Base-by-base conservation (phyloP, 2,888 invertebrate species). In the Diarsia brunnea region DNA sequence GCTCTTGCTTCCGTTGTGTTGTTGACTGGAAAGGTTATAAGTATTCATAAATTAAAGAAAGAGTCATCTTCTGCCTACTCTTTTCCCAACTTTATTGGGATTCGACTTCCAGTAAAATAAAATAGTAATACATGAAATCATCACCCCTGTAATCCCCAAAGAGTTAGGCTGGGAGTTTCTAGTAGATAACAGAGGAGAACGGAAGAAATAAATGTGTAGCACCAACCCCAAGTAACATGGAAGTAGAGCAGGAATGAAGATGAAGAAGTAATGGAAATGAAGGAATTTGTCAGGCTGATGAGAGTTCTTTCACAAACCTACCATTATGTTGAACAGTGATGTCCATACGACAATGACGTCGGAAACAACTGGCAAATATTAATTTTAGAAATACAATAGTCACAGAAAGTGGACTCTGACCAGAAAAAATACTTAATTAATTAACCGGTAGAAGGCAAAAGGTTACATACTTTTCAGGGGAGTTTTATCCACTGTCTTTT, bases 401-500 rank as follows among this genome's bases (percentile, higher is more conserved):
- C 31, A 27, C 11, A 16, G 47, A 45, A 55, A 38, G 2, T 24
- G 12, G 58, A 38, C n/a, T 21, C 19, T 14, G 19, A 16, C 21
- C 4, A 21, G 11, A 11, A 43, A 1, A 58, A 49, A 19, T 3
- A 24, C 5, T 45, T 7, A 12, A 27, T 31, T 8, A 19, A 4
- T 2, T 11, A 61, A 16, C 10, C 16, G 0, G 27, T 27, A 27
- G 12, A 27, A 21, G 24, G 21, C 12, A 47, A 14, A 19, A 4
- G 24, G 7, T 19, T 21, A 84, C 81, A 74, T 68, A 82, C 94
- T 89, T 91, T 92, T 93, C 0, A 90, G 19, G 38, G 92, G 89
- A 53, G 89, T 89, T 79, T 91, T 93, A 49, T 93, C 92, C 21
- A 89, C 81, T 5, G 83, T 87, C 75, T 92, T 94, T 79, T 89